phyloP scores from a whole-genome alignment of 2,113 vertebrate species.

The Tragelaphus buxtoni region DNA sequence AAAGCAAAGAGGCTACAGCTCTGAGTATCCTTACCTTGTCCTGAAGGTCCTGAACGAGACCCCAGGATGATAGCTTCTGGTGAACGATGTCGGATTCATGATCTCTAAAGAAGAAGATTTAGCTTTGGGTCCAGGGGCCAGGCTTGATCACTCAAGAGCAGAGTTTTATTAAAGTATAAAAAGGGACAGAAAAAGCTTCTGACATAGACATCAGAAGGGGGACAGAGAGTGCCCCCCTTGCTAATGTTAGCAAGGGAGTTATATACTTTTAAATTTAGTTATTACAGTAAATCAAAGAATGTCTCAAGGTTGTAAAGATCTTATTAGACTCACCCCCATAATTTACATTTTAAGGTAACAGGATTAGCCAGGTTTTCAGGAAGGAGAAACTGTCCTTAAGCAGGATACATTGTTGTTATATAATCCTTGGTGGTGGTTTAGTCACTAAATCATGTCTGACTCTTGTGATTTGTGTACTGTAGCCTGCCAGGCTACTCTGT shows the following conservation, averaged over 20 bases:
- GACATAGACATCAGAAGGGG: not conserved
- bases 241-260: not conserved
- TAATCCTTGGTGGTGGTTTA: not conserved
- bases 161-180: not conserved
- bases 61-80: not conserved
- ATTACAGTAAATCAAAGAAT: not conserved
- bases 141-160: not conserved
- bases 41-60: not conserved
- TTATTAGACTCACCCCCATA: not conserved
- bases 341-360: not conserved
- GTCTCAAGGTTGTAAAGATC: not conserved
- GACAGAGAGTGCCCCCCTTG: not conserved
- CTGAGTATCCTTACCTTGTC: not conserved
- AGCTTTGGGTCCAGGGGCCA: not conserved
- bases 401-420: not conserved
- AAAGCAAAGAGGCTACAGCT: not conserved
- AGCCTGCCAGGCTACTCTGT: not conserved
- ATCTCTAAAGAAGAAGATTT: not conserved
- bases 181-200: not conserved
- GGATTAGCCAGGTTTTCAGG: not conserved
- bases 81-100: not conserved
- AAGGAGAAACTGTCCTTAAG: not conserved
- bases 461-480: accelerated
- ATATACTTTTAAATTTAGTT: not conserved
- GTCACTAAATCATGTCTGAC: not conserved